Evolutionary conservation across 37 sponge, comb jelly and placozoan genomes (phyloP), one percentile per base, ranked within the genome.

Genomic region (Oscarella lobularis): DNA sequence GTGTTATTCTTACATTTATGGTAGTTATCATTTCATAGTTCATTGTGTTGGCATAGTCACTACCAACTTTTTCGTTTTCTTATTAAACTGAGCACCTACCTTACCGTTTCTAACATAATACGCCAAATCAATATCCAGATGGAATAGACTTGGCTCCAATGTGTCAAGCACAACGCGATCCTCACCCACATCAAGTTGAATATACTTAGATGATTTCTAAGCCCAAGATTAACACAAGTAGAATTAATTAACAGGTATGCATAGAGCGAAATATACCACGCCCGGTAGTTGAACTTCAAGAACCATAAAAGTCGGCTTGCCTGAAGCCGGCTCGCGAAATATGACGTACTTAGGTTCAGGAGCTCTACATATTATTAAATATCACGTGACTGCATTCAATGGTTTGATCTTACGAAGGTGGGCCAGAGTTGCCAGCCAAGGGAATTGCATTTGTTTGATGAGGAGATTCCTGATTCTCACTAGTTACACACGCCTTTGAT

Each of bases 141-240:
- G 82, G 73, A 85, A 95, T 9, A 87, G 67, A 38, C 72, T 77
- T 33, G 92, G 92, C 0, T 78, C 81, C 1, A 20, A 27, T 35
- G 93, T 85, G 54, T 54, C 75, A 30, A 95, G 38, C 3, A 83
- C 66, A 0, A 95, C 33, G 67, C 89, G 80, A 60, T 95, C 95
- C 31, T 88, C 95, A n/a, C 95, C 95, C 35, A 92, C 82, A 14
- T 92, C 93, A n/a, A 91, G 81, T 27, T 35, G 38, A n/a, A 87
- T 4, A n/a, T 75, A 38, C 14, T 66, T 48, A 29, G 76, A 76
- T 0, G 82, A 65, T 31, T 35, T 60, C 90, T 90, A 40, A 32
- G 40, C 40, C 38, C 1, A 30, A 34, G 39, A 20, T 1, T 38
- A 20, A 60, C 27, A 1, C 29, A 78, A 31, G 66, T 3, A 9